Percentiles rank a stretch among this genome's conserved stretches.
Evolutionary conservation across 2,797 vertebrate genomes (phyloP).

Genomic region (Orestias chungarensis): DNA sequence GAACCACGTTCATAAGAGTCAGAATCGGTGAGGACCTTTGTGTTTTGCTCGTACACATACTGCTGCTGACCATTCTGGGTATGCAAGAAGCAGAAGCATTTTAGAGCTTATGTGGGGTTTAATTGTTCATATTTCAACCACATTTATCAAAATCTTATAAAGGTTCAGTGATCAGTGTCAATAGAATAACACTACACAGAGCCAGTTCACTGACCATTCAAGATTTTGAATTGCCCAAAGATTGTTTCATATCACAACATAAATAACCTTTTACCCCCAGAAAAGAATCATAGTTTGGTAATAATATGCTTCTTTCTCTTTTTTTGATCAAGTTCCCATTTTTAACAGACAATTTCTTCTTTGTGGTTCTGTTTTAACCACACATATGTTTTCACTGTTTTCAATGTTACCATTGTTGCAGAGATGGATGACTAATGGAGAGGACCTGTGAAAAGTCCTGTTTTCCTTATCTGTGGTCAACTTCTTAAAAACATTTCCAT

Average conservation of each 20-base stretch:
- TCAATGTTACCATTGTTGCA: neutral
- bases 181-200: neutral
- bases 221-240: neutral
- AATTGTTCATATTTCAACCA: no score
- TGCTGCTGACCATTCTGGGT: no score
- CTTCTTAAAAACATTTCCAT: conserved; percentile 21
- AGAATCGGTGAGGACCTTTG: neutral
- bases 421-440: conserved; percentile 12
- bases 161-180: neutral
- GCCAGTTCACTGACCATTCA: neutral
- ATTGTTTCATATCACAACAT: no score
- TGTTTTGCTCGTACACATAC: no score
- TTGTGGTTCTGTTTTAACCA: neutral
- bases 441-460: conserved; percentile 5
- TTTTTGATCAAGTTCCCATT: neutral
- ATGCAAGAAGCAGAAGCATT: no score
- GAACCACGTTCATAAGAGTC: no score
- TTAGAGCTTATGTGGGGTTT: no score
- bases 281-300: neutral
- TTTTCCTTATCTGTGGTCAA: conserved; percentile 29
- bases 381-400: neutral
- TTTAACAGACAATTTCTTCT: no score
- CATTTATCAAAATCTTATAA: no score
- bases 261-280: neutral
- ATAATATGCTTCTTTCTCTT: neutral